Base-by-base conservation (phyloP, 2,888 invertebrate genomes). In the Steromphala cineraria region DNA sequence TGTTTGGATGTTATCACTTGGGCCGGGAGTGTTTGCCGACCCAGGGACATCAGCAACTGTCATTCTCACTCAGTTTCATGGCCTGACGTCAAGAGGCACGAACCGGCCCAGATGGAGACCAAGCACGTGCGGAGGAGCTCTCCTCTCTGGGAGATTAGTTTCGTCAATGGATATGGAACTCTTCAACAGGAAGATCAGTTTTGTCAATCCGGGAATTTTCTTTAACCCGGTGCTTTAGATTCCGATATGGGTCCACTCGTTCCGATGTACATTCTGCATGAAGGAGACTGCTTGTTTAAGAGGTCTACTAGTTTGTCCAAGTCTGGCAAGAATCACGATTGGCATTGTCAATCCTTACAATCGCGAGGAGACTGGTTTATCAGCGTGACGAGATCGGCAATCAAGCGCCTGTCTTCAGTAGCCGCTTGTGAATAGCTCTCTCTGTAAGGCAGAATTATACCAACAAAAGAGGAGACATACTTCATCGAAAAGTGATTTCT, bases 131-230 rank as follows among this genome's bases (percentile, higher is more conserved):
- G 15, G 62, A 62, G 62, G 62, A 62, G 62, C 62, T 62, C 62
- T 62, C 28, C 62, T 62, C 62, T 62, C 28, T 62, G 62, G 24
- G 62, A 28, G 62, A 62, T 62, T 62, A 62, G 62, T 62, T 62
- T 62, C 62, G 62, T 62, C 62, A 62, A 62, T 62, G 62, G 62
- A 62, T 62, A 62, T 62, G 62, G 62, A 62, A 62, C 62, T 62
- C 62, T 62, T 62, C 62, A 62, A n/a, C 62, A 62, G 15, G 62
- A 62, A 28, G 62, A 62, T 62, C 62, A 62, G 62, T 62, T 62
- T 62, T 62, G 62, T 62, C 62, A 62, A 62, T 62, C 62, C 24
- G 7, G 28, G 62, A 62, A 62, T 62, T 62, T 62, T 62, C 15
- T 28, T 62, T 62, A 46, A 46, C 46, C 46, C 46, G 13, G 46